phyloP scores from a whole-genome alignment of 2,113 vertebrate species.

The Mus pahari region DNA sequence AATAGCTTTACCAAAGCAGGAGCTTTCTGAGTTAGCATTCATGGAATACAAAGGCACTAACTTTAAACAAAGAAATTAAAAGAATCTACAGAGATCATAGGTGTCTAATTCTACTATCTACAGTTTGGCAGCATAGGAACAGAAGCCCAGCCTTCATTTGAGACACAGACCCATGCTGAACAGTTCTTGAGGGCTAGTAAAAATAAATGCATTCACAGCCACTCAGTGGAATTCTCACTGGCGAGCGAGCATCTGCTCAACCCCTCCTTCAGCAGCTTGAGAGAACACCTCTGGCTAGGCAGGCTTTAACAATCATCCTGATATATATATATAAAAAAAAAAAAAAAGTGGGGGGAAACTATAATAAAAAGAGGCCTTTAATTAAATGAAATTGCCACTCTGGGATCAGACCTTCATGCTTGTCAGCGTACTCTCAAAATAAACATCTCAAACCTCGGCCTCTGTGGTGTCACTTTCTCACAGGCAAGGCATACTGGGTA shows the following conservation, averaged over 20 bases:
- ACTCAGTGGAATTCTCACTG: not conserved
- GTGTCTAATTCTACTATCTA: not conserved
- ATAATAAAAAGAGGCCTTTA: conserved; percentile 93
- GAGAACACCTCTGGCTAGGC: conserved; percentile 45
- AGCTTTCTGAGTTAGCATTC: not conserved
- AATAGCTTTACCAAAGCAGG: not conserved
- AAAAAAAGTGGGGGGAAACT: not conserved
- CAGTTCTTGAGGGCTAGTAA: conserved; percentile 3
- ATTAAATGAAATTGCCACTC: conserved; percentile 93
- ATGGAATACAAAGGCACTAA: rapidly evolving
- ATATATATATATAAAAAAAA: not conserved
- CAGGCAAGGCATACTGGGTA: conserved; percentile 94
- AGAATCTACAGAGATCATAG: rapidly evolving
- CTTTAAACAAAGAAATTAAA: not conserved
- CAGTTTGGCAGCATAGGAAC: not conserved
- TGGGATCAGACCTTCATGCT: conserved; percentile 96
- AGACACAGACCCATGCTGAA: not conserved
- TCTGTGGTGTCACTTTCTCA: conserved; percentile 92
- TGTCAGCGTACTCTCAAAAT: conserved; percentile 98
- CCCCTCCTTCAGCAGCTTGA: not conserved
- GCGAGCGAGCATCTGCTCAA: not conserved
- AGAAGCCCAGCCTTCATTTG: not conserved
- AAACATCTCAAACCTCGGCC: conserved; percentile 95
- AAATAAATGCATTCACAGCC: conserved; percentile 59
- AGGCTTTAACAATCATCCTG: conserved; percentile 69